Evolutionary conservation across 1,140 invertebrate species (phyloP).

Genomic region (Tigriopus japonicus): DNA sequence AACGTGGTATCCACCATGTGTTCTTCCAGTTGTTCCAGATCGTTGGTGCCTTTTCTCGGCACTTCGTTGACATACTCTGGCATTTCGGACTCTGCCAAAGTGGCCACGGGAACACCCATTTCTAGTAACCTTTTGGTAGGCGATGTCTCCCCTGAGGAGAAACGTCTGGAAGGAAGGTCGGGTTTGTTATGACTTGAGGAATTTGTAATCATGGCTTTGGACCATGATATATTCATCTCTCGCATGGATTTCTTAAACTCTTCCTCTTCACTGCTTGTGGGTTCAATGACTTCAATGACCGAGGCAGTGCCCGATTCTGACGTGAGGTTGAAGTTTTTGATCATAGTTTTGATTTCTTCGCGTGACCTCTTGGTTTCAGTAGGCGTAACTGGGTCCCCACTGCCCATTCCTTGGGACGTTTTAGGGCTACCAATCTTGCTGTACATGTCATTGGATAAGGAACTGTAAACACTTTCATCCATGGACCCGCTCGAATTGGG

Average conservation of each 20-base stretch:
- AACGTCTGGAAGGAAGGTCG: no score
- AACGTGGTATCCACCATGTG: background rate
- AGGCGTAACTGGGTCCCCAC: no score
- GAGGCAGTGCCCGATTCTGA: conserved; percentile 21
- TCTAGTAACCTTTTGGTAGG: conserved; percentile 5
- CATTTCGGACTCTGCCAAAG: background rate
- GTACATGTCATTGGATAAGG: conserved; percentile 1
- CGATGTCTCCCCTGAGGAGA: background rate
- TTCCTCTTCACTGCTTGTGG: conserved; percentile 17
- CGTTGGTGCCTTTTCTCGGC: no score
- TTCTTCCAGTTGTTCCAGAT: background rate
- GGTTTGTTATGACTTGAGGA: background rate
- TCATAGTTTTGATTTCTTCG: conserved; percentile 16
- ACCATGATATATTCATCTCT: conserved; percentile 8
- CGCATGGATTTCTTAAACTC: conserved; percentile 13
- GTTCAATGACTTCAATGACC: conserved; percentile 23
- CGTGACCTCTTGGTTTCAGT: background rate
- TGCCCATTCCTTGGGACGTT: background rate
- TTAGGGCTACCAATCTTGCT: conserved; percentile 1
- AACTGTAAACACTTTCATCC: conserved; percentile 5
- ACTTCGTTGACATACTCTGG: no score
- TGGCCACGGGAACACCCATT: background rate
- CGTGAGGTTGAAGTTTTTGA: conserved; percentile 17
- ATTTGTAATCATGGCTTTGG: background rate
- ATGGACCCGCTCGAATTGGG: background rate